Percentiles rank a stretch among this genome's conserved stretches.
Conservation (phyloP, 2,888 invertebrate species). For the Hanleya hanleyi region DNA sequence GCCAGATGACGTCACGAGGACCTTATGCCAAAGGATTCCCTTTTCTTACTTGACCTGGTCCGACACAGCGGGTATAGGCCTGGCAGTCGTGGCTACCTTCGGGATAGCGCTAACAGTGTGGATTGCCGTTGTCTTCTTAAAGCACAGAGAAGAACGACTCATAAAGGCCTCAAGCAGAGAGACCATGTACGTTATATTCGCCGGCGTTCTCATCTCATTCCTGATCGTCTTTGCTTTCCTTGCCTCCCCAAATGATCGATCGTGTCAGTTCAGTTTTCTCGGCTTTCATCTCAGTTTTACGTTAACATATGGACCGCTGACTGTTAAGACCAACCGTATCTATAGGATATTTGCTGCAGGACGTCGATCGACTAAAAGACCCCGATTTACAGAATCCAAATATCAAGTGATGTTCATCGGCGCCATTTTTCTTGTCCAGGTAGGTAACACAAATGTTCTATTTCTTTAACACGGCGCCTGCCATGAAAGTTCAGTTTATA, state of each 20-base stretch:
- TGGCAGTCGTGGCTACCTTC: slow-evolving; percentile 24
- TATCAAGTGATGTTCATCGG: slow-evolving; percentile 41
- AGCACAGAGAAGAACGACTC: slow-evolving; percentile 35
- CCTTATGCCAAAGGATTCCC: slow-evolving; percentile 29
- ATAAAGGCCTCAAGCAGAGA: slow-evolving; percentile 54
- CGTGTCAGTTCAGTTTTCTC: slow-evolving; percentile 39
- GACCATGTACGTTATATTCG: slow-evolving; percentile 41
- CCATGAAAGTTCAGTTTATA: too few species aligned
- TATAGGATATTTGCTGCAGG: slow-evolving; percentile 52
- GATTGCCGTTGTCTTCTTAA: slow-evolving; percentile 32
- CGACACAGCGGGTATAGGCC: slow-evolving; percentile 21
- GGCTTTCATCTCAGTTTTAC: slow-evolving; percentile 48
- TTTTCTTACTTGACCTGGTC: slow-evolving; percentile 18
- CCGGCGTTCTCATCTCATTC: slow-evolving; percentile 41
- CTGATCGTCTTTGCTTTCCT: slow-evolving; percentile 33
- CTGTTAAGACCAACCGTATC: slow-evolving; percentile 51
- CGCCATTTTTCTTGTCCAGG: slow-evolving; percentile 40
- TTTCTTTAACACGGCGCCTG: too few species aligned
- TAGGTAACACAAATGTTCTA: too few species aligned
- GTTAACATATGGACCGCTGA: slow-evolving; percentile 44
- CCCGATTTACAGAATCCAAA: slow-evolving; percentile 35
- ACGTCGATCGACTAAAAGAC: slow-evolving; percentile 31
- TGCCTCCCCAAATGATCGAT: slow-evolving; percentile 26
- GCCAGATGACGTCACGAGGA: slow-evolving; percentile 36
- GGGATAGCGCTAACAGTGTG: slow-evolving; percentile 24